Evolutionary conservation across 1,140 invertebrate genomes (phyloP), one percentile per base, ranked within the genome.

Genomic region (Scaptomyza pallida): DNA sequence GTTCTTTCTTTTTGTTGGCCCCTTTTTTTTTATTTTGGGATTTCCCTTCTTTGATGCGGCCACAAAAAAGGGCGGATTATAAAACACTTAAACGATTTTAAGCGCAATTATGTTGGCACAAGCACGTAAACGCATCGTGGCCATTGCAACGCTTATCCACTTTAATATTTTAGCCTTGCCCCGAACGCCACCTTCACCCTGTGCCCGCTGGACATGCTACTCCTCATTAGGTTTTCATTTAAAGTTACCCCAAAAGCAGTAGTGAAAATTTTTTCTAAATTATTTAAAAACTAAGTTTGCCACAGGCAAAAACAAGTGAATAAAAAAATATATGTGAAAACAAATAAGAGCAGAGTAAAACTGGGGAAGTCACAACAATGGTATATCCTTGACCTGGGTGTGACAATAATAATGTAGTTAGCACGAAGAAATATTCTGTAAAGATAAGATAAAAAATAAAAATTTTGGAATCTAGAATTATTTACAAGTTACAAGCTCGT

Each of bases 31-130:
- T 70, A 55, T 61, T 72, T 61, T 61, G 59, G 73, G 21, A 19
- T 48, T 71, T 17, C 19, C 10, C 56, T 33, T 59, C 80, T 60
- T 85, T 80, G 75, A 86, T 80, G 63, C 41, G 64, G 54, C 75
- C 80, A 78, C 80, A 79, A 76, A 62, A 37, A 73, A 54, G 55
- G 78, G 44, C 56, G 83, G 78, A 88, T 88, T 88, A 88, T 89
- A 88, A 88, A 88, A 89, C 82, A 88, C 82, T 88, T 88, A 82
- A 88, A 68, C 83, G 83, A 78, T 88, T 89, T 88, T 78, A 88
- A 89, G 78, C 82, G 83, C 83, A 89, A 89, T 88, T 88, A 82
- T 88, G 83, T 75, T 78, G 78, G 64, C 78, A 63, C 61, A n/a
- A 75, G 78, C 82, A 85, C 77, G 77, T 88, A 72, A 67, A 54